These are phyloP conservation scores for Drosophila bunnanda DNA, from an alignment of 2,888 invertebrate species.

Conservation along the genomic window DNA sequence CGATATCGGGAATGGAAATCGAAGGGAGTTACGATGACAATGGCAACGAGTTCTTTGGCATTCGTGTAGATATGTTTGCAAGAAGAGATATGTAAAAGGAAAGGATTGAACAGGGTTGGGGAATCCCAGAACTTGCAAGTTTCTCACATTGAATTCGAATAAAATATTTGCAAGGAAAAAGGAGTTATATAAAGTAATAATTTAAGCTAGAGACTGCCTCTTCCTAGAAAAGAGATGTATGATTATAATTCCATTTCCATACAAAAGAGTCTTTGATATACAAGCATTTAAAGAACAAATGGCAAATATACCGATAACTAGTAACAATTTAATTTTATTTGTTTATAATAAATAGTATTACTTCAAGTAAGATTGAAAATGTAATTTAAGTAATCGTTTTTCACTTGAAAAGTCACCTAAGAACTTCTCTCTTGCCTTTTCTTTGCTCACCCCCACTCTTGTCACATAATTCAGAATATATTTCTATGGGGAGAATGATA, in stretches of 20 bases:
- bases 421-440: neutral
- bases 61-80: slow-evolving; percentile 29
- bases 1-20: slow-evolving; percentile 11
- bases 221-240: neutral
- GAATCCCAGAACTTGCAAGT: slow-evolving; percentile 4
- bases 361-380: neutral
- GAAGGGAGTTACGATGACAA: slow-evolving; percentile 34
- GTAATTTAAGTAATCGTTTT: slow-evolving; percentile 5
- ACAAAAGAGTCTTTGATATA: neutral
- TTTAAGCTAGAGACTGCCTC: neutral
- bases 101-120: slow-evolving; percentile 1
- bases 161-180: neutral
- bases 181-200: slow-evolving; percentile 20
- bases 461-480: slow-evolving; percentile 24
- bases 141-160: slow-evolving; percentile 19
- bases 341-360: neutral
- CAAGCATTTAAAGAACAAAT: neutral
- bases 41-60: slow-evolving; percentile 34
- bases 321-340: neutral
- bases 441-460: neutral
- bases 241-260: neutral
- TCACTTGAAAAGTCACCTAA: neutral
- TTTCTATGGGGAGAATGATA: neutral
- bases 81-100: slow-evolving; percentile 20
- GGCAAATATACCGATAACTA: neutral